phyloP scores from a whole-genome alignment of 1,140 invertebrate species.

The Heterodera carotae region DNA sequence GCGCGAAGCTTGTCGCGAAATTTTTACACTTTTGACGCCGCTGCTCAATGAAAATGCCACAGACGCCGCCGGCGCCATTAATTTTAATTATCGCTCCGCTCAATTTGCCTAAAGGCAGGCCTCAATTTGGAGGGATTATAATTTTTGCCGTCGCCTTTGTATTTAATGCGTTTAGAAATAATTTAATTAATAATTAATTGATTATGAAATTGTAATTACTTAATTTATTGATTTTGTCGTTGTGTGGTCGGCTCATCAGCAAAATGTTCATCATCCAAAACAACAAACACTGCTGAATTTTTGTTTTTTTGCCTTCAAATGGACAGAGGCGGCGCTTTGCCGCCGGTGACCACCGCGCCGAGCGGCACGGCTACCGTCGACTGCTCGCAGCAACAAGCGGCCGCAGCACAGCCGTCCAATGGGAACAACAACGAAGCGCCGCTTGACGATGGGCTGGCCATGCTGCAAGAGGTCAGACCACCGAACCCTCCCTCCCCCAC shows the following conservation, averaged over 20 bases:
- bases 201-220: background rate
- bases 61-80: too few relatives aligned
- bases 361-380: background rate
- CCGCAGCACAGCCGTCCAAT: background rate
- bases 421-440: background rate
- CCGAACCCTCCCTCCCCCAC: too few relatives aligned
- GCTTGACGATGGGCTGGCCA: slow-evolving; percentile 24
- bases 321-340: background rate
- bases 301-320: background rate
- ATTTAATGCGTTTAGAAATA: background rate
- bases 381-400: background rate
- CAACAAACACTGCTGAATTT: too few relatives aligned
- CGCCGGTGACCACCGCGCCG: slow-evolving; percentile 4
- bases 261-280: too few relatives aligned
- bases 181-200: slow-evolving; percentile 2
- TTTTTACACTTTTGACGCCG: background rate
- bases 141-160: background rate
- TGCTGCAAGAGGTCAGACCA: slow-evolving; percentile 25
- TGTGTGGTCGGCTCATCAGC: too few relatives aligned
- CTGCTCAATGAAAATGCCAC: too few relatives aligned
- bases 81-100: background rate
- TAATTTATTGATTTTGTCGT: too few relatives aligned
- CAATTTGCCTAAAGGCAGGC: too few relatives aligned
- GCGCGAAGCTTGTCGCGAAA: background rate
- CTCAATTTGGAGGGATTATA: background rate